These are phyloP conservation scores for Esperia sulphurella DNA, from an alignment of 2,888 invertebrate genomes.

Conservation along the genomic window DNA sequence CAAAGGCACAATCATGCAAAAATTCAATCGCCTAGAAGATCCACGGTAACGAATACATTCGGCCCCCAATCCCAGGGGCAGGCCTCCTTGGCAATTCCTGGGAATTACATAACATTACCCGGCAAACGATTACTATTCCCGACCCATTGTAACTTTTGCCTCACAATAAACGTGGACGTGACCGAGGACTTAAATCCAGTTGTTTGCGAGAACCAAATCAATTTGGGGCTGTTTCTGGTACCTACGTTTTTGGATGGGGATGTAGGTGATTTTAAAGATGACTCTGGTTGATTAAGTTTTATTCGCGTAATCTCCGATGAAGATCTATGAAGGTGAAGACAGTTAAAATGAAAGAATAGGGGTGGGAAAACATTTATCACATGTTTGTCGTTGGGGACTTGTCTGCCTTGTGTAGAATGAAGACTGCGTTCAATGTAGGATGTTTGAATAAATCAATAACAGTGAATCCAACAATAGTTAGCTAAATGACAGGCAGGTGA, in stretches of 20 bases:
- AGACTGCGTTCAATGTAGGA: too few species aligned
- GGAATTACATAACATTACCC: constrained; percentile 53
- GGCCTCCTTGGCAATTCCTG: constrained; percentile 35
- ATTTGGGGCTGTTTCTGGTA: constrained; percentile 35
- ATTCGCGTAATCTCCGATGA: too few species aligned
- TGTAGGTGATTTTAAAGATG: background rate
- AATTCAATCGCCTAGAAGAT: background rate
- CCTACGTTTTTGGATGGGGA: background rate
- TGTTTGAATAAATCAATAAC: too few species aligned
- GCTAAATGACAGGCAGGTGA: too few species aligned
- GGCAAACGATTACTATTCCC: constrained; percentile 46
- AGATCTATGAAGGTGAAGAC: too few species aligned
- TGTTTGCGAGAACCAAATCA: constrained; percentile 61
- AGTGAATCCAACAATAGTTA: too few species aligned
- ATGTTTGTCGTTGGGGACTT: too few species aligned
- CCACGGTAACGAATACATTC: constrained; percentile 11
- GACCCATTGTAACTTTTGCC: constrained; percentile 59
- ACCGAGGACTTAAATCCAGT: constrained; percentile 57
- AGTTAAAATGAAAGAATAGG: too few species aligned
- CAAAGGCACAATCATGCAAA: background rate
- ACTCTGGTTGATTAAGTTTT: background rate
- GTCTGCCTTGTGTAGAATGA: too few species aligned
- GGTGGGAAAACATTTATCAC: too few species aligned
- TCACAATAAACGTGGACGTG: constrained; percentile 69
- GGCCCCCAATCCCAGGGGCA: constrained; percentile 9